Base-by-base conservation (phyloP, 1,140 invertebrate genomes). In the Galendromus occidentalis region DNA sequence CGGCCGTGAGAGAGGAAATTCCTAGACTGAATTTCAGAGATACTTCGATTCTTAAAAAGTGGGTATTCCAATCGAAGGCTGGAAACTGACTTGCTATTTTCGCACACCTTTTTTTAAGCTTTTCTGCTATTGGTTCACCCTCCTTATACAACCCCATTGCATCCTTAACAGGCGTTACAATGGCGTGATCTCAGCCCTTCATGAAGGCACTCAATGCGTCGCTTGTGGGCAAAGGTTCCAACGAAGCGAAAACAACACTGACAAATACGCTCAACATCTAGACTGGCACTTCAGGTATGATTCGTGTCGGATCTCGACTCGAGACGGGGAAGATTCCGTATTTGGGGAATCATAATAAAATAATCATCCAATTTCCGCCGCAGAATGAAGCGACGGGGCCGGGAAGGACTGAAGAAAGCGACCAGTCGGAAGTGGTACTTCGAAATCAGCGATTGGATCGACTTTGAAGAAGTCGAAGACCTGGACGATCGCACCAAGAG, bases 401-500 rank as follows among this genome's bases (percentile, higher is more conserved):
- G 88, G 66, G 87, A 91, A 71, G 86, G 86, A 0, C 83, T 84
- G 0, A 81, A 86, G 25, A 85, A 88, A 59, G 86, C 88, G 0
- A 85, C 86, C 69, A 86, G 85, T 17, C 77, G 91, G 6, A 82
- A 84, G 66, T 93, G 89, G 87, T 92, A 88, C 75, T 94, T 67
- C 51, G 68, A 66, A 65, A 66, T 71, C n/a, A 68, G 83, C 67
- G 91, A 94, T 75, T 97, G 93, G 93, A 82, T 89, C 71, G 85
- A 90, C 71, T 96, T 88, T 74, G 88, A 93, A 76, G 91, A 95
- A 77, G 83, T 94, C 44, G 88, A 92, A 77, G 90, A 94, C 75
- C 74, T 88, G 2, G 90, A 93, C 71, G 90, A 94, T 72, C 82
- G 87, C 79, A 85, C 87, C 88, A 73, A 72, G 72, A 47, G 18